These are phyloP conservation scores for Muscicapa adusta DNA, from an alignment of 2,113 vertebrate species.

Conservation along the genomic window DNA sequence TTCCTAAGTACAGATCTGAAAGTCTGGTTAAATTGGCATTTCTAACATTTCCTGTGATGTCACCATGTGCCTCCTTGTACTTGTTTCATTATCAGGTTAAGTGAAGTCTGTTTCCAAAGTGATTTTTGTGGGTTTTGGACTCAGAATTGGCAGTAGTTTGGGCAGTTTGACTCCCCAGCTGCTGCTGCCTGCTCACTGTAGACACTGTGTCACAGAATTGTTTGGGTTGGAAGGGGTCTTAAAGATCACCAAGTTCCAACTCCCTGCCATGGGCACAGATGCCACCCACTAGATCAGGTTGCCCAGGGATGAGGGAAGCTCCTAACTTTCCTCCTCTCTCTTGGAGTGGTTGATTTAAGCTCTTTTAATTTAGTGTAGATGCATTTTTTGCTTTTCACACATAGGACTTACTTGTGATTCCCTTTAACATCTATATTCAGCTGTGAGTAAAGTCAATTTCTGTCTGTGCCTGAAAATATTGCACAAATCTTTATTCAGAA, in stretches of 20 bases:
- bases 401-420: not conserved
- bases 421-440: not conserved
- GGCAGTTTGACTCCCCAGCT: not conserved
- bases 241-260: not conserved
- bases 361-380: not conserved
- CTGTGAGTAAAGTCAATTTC: conserved; percentile 13
- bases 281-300: not conserved
- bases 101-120: not conserved
- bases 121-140: not conserved
- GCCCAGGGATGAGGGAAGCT: not conserved
- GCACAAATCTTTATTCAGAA: not conserved
- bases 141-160: not conserved
- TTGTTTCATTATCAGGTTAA: not conserved
- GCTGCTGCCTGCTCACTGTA: not conserved
- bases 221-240: not conserved
- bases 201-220: not conserved
- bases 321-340: not conserved
- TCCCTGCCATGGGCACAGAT: not conserved
- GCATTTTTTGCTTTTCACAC: not conserved
- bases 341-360: not conserved
- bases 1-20: not conserved
- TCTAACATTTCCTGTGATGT: not conserved
- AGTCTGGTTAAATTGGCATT: not conserved
- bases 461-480: not conserved
- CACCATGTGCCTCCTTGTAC: not conserved